Evolutionary conservation across 2,113 vertebrate species (phyloP), one percentile per base, ranked within the genome.

Genomic region (Leptocoma aspasia): DNA sequence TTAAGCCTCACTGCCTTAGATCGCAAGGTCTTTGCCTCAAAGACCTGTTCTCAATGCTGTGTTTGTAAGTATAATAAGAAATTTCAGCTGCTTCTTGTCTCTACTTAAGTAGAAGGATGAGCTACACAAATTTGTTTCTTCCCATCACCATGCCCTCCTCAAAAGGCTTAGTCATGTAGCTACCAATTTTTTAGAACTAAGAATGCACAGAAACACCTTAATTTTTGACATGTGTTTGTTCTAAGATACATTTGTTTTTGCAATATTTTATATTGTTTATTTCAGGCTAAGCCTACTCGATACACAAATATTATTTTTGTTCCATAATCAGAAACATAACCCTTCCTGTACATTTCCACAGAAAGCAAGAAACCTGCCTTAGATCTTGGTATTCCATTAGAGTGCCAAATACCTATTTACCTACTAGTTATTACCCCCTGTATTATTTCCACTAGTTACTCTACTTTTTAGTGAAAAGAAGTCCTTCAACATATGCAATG

Each of bases 101-200:
- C 9, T 70, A 5, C 8, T 79, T 83, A 37, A 11, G 20, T 83
- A 79, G 7, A 59, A 82, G 13, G 6, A 41, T 42, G 5, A 39
- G 3, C 4, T 44, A 19, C 47, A 37, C 4, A 47, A 72, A 72
- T 42, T 16, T 61, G 3, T 33, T 61, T 57, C 20, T 42, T 41
- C 13, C 9, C 17, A 22, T 7, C 2, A 27, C 20, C 6, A 8
- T 13, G 1, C 1, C 5, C 11, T 37, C 7, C 15, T 9, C 0
- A 0, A 15, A 61, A 66, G 5, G 1, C 30, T 63, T 47, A 64
- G 9, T 10, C 6, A 13, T 41, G 26, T 47, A 71, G 10, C 5
- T 72, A 28, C 15, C 49, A 82, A 44, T 42, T 53, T 10, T n/a
- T 73, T 33, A 73, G 28, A 82, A 30, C 9, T 33, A 59, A 42